Evolutionary conservation across 2,113 vertebrate genomes (phyloP).

Genomic region (Sorex araneus): DNA sequence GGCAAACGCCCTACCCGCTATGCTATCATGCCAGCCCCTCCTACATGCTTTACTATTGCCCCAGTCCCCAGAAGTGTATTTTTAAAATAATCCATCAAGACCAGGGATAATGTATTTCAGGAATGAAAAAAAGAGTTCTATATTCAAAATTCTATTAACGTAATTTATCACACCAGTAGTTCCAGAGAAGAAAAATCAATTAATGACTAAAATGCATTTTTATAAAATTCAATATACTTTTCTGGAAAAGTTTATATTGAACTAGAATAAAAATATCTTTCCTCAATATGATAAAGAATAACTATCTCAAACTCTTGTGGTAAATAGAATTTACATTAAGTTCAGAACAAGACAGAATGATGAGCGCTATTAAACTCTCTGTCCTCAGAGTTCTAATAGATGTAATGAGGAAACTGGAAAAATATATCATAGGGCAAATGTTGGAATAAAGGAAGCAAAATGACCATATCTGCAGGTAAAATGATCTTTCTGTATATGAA

Average conservation of each 20-base stretch:
- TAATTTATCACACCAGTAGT: conserved; percentile 58
- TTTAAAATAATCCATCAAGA: conserved; percentile 34
- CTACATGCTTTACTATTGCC: no score
- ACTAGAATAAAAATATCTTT: conserved; percentile 60
- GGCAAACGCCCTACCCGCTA: no score
- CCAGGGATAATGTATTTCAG: conserved; percentile 47
- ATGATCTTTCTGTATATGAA: conserved; percentile 10
- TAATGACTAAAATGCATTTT: conserved; percentile 50
- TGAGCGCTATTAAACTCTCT: conserved; percentile 52
- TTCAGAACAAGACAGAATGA: conserved; percentile 52
- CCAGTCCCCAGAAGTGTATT: not conserved
- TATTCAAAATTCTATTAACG: conserved; percentile 57
- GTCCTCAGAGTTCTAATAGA: not conserved
- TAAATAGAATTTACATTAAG: conserved; percentile 63
- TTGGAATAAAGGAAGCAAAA: conserved; percentile 39
- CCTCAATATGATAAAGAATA: conserved; percentile 51
- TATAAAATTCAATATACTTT: conserved; percentile 69
- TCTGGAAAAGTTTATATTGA: conserved; percentile 54
- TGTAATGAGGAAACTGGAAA: conserved; percentile 1
- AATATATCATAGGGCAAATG: conserved; percentile 36
- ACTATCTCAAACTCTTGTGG: conserved; percentile 51
- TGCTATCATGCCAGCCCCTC: no score
- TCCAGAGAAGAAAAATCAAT: conserved; percentile 49
- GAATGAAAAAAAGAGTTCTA: conserved; percentile 40
- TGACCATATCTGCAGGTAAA: conserved; percentile 14